These are phyloP conservation scores for Macrotis lagotis DNA, from an alignment of 2,113 vertebrate genomes.

Conservation along the genomic window DNA sequence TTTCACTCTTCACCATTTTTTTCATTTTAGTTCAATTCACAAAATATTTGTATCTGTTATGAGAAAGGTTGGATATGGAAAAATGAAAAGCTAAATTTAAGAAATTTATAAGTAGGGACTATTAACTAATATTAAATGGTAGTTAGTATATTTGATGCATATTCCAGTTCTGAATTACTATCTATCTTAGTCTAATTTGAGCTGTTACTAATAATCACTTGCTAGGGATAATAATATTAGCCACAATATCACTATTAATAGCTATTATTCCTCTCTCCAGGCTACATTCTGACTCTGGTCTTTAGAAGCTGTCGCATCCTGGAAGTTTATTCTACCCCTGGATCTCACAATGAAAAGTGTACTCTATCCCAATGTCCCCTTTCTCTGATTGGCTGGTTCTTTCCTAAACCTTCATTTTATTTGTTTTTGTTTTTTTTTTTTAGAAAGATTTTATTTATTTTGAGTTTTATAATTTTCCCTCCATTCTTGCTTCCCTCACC, in stretches of 20 bases:
- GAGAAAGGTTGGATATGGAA: background rate
- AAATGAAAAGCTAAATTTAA: background rate
- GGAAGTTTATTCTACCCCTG: background rate
- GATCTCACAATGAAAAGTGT: background rate
- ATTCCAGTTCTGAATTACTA: background rate
- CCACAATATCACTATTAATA: background rate
- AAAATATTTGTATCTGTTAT: background rate
- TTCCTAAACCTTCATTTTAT: background rate
- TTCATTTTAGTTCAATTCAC: background rate
- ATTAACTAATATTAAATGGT: background rate
- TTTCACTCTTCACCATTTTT: background rate
- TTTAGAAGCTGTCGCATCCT: background rate
- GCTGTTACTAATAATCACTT: background rate
- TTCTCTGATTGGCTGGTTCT: background rate
- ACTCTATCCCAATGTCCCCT: too few species aligned
- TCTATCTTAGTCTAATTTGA: background rate
- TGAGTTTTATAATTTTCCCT: too few species aligned
- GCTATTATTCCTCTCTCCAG: background rate
- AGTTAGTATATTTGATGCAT: background rate
- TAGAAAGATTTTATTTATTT: too few species aligned
- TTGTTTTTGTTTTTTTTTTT: too few species aligned
- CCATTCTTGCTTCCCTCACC: too few species aligned
- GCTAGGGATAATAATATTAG: too few species aligned
- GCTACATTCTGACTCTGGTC: background rate
- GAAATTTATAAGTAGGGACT: background rate